Evolutionary conservation across 2,888 invertebrate species (phyloP), one percentile per base, ranked within the genome.

Genomic region (Limnephilus rhombicus): DNA sequence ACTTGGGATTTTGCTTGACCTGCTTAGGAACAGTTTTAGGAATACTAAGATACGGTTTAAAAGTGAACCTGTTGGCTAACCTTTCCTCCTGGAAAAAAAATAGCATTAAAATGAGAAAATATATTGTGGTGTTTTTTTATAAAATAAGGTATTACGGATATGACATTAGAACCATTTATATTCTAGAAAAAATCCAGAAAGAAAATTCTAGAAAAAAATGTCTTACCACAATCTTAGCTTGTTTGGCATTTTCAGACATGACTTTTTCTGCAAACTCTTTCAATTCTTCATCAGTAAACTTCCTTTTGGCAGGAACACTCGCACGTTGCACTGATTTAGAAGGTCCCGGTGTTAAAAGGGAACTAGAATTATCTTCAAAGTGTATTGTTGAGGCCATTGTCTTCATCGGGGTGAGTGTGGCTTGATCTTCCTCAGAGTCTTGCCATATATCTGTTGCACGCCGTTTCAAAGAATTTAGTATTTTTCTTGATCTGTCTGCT

Each of bases 11-110:
- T 29, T 86, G 86, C 5, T 24, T 86, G 29, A 29, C n/a, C 49
- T 86, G 31, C 31, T 31, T 31, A 31, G 31, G 86, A 45, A 86
- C 49, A 12, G n/a, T 5, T 86, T 49, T 86, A n/a, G 37, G 24
- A 41, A 85, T 34, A 82, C 13, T n/a, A 83, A 83, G 83, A n/a
- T 83, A 86, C 15, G 86, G 86, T 31, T 34, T 15, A 31, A 37
- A 31, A 53, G 49, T 34, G 18, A 68, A 88, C 34, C 88, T 88
- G 5, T 34, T 88, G 29, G 53, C 31, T 7, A 88, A 88, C 34
- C 15, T 68, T 53, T 88, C 83, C 13, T 91, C 91, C 91, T 91
- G 80, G n/a, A 91, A 91, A 87, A 90, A 81, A 31, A 81, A 41
- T 3, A 7, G n/a, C 85, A 85, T 68, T 68, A n/a, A 68, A 68